These are phyloP conservation scores for Cetonia aurata DNA, from an alignment of 2,888 invertebrate genomes.

Conservation along the genomic window DNA sequence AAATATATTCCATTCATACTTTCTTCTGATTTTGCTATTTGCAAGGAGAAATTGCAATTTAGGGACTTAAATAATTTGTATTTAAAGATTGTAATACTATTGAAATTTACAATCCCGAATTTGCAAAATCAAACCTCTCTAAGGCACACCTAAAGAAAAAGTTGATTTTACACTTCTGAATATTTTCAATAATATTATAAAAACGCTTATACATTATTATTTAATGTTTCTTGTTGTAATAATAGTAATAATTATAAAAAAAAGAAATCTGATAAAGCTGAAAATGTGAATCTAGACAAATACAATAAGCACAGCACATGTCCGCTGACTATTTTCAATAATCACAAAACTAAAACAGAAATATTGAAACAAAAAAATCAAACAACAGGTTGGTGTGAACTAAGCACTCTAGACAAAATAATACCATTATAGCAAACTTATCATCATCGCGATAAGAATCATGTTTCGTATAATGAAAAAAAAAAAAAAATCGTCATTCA, in stretches of 20 bases:
- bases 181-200: not conserved
- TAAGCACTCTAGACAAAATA: constrained; percentile 48
- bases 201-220: not conserved
- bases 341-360: constrained; percentile 27
- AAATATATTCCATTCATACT: too few species aligned
- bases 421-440: not conserved
- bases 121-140: too few species aligned
- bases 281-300: constrained; percentile 57
- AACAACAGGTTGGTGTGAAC: constrained; percentile 54
- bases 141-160: too few species aligned
- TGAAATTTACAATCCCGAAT: too few species aligned
- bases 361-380: constrained; percentile 20
- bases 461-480: too few species aligned
- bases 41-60: too few species aligned
- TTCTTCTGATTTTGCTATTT: too few species aligned
- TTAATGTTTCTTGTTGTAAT: not conserved
- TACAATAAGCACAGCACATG: constrained; percentile 60
- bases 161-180: too few species aligned
- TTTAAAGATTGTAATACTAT: too few species aligned
- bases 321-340: constrained; percentile 43
- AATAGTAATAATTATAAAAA: constrained; percentile 17
- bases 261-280: constrained; percentile 31
- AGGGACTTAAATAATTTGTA: too few species aligned
- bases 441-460: too few species aligned
- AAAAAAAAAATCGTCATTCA: too few species aligned